These are phyloP conservation scores for Metellina segmentata DNA, from an alignment of 2,888 invertebrate species.

Conservation along the genomic window DNA sequence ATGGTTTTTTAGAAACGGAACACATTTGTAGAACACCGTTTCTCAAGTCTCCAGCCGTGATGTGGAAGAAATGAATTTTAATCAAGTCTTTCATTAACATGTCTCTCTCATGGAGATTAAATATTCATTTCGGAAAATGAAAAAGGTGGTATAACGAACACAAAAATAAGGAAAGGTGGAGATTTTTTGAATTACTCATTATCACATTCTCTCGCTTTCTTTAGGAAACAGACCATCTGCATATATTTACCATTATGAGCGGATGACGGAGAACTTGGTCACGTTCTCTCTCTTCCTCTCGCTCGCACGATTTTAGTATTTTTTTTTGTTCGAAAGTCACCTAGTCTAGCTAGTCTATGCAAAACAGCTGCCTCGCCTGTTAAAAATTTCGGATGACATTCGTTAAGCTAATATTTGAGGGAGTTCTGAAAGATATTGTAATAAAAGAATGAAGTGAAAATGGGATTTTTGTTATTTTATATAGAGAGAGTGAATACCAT, in stretches of 20 bases:
- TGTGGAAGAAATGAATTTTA: slow-evolving; percentile 39
- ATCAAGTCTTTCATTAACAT: slow-evolving; percentile 46
- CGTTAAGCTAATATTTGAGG: background rate
- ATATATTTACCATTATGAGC: background rate
- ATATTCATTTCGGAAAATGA: slow-evolving; percentile 32
- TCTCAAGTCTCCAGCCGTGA: background rate
- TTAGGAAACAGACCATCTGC: background rate
- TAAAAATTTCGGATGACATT: background rate
- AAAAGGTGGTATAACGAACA: background rate
- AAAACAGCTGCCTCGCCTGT: background rate
- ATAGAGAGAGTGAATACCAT: too few species aligned
- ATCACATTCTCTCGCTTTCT: background rate
- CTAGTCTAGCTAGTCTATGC: background rate
- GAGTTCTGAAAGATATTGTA: too few species aligned
- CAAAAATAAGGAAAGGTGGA: background rate
- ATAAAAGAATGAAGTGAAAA: too few species aligned
- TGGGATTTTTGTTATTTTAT: too few species aligned
- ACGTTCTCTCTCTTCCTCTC: background rate
- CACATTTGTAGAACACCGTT: background rate
- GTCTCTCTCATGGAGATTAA: slow-evolving; percentile 31
- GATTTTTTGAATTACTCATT: background rate
- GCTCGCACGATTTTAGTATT: background rate
- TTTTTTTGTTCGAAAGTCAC: background rate
- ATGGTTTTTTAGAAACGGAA: background rate
- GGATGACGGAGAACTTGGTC: background rate